Conservation (phyloP, 1,140 invertebrate species). For the Eufriesea mexicana region DNA sequence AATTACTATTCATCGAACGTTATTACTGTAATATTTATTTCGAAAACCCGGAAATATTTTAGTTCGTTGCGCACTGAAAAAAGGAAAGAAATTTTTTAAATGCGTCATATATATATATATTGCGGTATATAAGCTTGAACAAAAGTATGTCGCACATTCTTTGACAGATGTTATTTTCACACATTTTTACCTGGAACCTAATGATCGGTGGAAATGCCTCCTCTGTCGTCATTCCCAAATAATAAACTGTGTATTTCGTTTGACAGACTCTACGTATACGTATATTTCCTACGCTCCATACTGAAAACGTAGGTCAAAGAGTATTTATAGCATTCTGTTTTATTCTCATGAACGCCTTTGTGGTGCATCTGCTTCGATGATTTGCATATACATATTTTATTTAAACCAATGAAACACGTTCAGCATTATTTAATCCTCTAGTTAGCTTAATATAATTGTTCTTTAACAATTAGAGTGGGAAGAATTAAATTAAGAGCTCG, state of each 20-base stretch:
- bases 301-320: constrained; percentile 70
- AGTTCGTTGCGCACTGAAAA: not conserved
- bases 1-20: not conserved
- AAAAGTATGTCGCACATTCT: not conserved
- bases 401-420: constrained; percentile 14
- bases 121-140: not conserved
- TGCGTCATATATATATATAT: not conserved
- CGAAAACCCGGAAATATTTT: not conserved
- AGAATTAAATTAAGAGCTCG: not conserved
- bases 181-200: constrained; percentile 75
- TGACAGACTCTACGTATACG: constrained; percentile 71
- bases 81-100: constrained; percentile 11
- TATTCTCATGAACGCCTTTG: constrained; percentile 67
- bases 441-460: not conserved
- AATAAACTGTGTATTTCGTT: constrained; percentile 72
- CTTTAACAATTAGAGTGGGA: not conserved
- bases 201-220: constrained; percentile 74
- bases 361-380: constrained; percentile 23
- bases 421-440: not conserved
- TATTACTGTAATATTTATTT: not conserved
- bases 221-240: constrained; percentile 75
- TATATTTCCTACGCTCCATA: constrained; percentile 73
- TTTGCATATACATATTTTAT: constrained; percentile 36
- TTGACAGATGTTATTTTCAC: constrained; percentile 3
- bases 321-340: constrained; percentile 75